phyloP scores from a whole-genome alignment of 2,888 invertebrate genomes.

The Drosophila meridiana region DNA sequence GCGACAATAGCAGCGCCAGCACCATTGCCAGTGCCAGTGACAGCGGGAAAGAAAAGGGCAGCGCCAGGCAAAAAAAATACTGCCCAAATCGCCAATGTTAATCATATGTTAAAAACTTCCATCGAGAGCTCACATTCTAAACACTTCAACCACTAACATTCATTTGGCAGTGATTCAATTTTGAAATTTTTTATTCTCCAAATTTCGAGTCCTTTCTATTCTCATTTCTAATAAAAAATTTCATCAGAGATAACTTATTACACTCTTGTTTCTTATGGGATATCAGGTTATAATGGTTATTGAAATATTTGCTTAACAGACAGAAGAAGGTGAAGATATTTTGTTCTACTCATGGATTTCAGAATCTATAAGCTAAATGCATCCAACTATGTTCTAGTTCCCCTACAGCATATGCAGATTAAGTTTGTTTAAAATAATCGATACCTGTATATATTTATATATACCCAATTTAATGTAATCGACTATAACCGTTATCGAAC shows the following conservation, averaged over 20 bases:
- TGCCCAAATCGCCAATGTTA: conserved; percentile 49
- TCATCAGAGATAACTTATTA: background rate
- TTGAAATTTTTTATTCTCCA: background rate
- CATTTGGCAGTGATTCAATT: background rate
- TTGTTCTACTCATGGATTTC: too few relatives aligned
- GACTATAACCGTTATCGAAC: too few relatives aligned
- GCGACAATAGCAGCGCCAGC: background rate
- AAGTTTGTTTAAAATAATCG: background rate
- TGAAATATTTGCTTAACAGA: background rate
- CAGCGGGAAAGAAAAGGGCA: background rate
- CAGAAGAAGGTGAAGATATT: too few relatives aligned
- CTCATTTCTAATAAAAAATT: background rate
- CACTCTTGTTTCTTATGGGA: background rate
- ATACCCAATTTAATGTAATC: too few relatives aligned
- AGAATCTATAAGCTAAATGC: too few relatives aligned
- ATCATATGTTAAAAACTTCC: conserved; percentile 40
- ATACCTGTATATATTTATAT: too few relatives aligned
- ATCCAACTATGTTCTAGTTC: too few relatives aligned
- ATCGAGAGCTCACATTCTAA: conserved; percentile 1
- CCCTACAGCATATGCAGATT: too few relatives aligned
- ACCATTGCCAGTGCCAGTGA: background rate
- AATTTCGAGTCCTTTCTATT: background rate
- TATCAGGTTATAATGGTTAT: too few relatives aligned
- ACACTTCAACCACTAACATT: background rate
- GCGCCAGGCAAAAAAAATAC: background rate